A percentile compares a stretch with the other conserved stretches of the same genome.
These are phyloP conservation scores for Phyllotreta striolata DNA, from an alignment of 2,888 invertebrate genomes.

Conservation along the genomic window DNA sequence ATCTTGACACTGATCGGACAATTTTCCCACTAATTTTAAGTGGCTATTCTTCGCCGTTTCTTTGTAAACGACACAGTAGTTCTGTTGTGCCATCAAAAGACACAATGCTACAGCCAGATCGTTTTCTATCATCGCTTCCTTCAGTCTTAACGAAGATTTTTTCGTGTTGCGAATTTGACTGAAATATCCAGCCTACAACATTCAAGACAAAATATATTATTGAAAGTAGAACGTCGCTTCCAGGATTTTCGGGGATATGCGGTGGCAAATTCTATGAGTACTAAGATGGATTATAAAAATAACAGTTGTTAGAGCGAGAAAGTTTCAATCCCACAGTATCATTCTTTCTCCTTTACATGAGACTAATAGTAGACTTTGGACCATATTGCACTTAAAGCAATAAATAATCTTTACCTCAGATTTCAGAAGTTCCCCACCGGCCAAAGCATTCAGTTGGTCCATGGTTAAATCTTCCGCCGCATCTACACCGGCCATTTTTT, in stretches of 20 bases:
- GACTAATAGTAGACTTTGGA: too few relatives aligned
- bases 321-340: too few relatives aligned
- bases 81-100: conserved; percentile 95
- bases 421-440: conserved; percentile 93
- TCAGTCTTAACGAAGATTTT: conserved; percentile 91
- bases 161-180: conserved; percentile 96
- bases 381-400: too few relatives aligned
- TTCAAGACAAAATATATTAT: conserved; percentile 11
- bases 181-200: conserved; percentile 90
- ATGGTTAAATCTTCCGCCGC: conserved; percentile 95
- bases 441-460: conserved; percentile 96
- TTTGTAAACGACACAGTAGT: conserved; percentile 91
- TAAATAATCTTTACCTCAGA: conserved; percentile 80
- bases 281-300: too few relatives aligned
- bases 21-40: conserved; percentile 85
- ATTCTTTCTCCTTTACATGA: too few relatives aligned
- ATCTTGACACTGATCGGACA: conserved; percentile 95
- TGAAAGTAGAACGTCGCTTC: not conserved
- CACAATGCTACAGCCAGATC: conserved; percentile 94
- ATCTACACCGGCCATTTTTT: conserved; percentile 99
- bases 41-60: conserved; percentile 79
- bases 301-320: too few relatives aligned
- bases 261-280: too few relatives aligned
- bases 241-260: too few relatives aligned
- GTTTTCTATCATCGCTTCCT: conserved; percentile 93